These are phyloP conservation scores for Neofelis nebulosa DNA, from an alignment of 2,113 vertebrate genomes.

Conservation along the genomic window DNA sequence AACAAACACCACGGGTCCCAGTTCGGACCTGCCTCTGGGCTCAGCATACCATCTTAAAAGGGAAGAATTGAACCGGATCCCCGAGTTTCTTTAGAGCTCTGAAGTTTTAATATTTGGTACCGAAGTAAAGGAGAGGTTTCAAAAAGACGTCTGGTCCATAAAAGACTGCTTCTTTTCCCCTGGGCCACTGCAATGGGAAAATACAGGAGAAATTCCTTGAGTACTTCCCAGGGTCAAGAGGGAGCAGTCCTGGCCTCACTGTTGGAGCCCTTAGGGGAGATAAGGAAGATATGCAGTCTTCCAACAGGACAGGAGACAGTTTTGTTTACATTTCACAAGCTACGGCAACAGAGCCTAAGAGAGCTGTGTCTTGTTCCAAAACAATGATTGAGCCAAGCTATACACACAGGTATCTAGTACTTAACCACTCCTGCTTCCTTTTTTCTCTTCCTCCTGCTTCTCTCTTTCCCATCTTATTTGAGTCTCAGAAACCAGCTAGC, in stretches of 20 bases:
- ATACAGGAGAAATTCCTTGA: background rate
- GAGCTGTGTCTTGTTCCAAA: background rate
- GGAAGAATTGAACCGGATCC: background rate
- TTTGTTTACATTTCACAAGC: background rate
- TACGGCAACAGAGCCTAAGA: background rate
- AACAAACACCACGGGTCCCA: background rate
- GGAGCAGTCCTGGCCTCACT: background rate
- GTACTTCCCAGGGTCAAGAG: background rate
- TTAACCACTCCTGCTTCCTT: background rate
- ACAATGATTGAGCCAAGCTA: background rate
- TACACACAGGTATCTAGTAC: background rate
- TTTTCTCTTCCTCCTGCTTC: background rate
- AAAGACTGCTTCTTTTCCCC: background rate
- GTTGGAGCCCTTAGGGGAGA: background rate
- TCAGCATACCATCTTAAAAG: constrained; percentile 40
- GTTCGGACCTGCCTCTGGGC: background rate
- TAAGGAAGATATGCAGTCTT: background rate
- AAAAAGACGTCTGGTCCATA: background rate
- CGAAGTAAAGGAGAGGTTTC: background rate
- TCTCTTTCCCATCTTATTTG: constrained; percentile 15
- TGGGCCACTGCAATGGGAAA: background rate
- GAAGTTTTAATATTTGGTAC: constrained; percentile 40
- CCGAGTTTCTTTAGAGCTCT: constrained; percentile 30
- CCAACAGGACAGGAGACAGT: background rate
- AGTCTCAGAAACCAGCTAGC: constrained; percentile 47